phyloP scores from a whole-genome alignment of 2,888 invertebrate species.

The Thumatha senex region DNA sequence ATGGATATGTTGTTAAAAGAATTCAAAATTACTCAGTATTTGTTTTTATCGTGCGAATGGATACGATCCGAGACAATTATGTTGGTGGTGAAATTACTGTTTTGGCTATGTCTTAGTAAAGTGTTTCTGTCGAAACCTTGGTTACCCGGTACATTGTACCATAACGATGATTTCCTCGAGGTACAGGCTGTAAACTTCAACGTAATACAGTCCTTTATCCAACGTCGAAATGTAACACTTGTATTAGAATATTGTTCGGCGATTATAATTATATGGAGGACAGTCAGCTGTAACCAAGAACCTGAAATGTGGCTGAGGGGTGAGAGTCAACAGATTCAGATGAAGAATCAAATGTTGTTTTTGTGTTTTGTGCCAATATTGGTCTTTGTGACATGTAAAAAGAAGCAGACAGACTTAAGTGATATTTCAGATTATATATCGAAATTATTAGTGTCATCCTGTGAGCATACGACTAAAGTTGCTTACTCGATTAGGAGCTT shows the following conservation, averaged over 20 bases:
- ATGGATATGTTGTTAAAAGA: constrained; percentile 55
- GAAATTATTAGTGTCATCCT: constrained; percentile 85
- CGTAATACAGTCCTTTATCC: constrained; percentile 50
- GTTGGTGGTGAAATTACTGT: constrained; percentile 74
- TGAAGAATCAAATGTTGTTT: constrained; percentile 85
- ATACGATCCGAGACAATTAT: constrained; percentile 70
- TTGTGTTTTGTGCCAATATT: constrained; percentile 86
- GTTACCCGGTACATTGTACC: constrained; percentile 54
- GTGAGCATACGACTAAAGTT: constrained; percentile 85
- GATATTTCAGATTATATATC: constrained; percentile 84
- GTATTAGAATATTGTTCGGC: constrained; percentile 64
- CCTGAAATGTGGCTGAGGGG: constrained; percentile 32
- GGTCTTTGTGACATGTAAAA: constrained; percentile 52
- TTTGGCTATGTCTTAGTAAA: constrained; percentile 69
- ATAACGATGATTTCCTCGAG: constrained; percentile 61
- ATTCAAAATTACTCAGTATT: constrained; percentile 58
- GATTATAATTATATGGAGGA: constrained; percentile 58
- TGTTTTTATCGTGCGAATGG: constrained; percentile 63
- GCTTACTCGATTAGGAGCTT: constrained; percentile 84
- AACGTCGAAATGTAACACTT: constrained; percentile 51
- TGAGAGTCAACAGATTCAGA: constrained; percentile 51
- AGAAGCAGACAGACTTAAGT: constrained; percentile 41
- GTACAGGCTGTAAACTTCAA: constrained; percentile 61
- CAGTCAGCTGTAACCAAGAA: constrained; percentile 50
- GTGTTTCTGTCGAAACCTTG: constrained; percentile 58